Conservation (phyloP, 1,140 invertebrate genomes). For the Formica exsecta region DNA sequence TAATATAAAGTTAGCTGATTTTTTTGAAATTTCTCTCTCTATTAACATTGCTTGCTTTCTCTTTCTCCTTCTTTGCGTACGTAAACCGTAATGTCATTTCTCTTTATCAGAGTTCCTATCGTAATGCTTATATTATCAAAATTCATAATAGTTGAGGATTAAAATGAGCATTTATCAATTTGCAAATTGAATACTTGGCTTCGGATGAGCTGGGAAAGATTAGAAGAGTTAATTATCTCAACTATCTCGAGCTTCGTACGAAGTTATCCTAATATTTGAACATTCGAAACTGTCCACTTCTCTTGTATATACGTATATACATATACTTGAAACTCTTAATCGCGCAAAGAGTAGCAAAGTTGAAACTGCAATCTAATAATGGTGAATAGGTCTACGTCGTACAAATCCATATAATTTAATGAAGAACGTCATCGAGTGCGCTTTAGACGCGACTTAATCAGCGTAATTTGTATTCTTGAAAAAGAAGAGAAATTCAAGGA, state of each 20-base stretch:
- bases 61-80: too few species aligned
- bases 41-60: too few species aligned
- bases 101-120: too few species aligned
- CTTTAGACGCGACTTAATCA: constrained; percentile 29
- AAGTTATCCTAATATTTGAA: constrained; percentile 26
- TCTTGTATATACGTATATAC: neutral
- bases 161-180: neutral
- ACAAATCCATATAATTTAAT: constrained; percentile 29
- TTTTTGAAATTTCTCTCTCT: neutral
- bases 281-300: neutral
- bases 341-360: constrained; percentile 1
- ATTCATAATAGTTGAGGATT: neutral
- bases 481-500: constrained; percentile 2
- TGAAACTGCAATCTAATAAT: constrained; percentile 46
- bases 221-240: constrained; percentile 36
- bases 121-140: neutral
- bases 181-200: constrained; percentile 10
- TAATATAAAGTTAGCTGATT: neutral
- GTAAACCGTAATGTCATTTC: neutral
- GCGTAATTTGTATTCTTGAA: constrained; percentile 36
- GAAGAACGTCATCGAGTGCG: constrained; percentile 27
- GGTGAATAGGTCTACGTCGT: neutral
- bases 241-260: neutral
- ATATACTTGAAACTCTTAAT: constrained; percentile 33
- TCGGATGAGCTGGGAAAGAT: neutral